phyloP scores from a whole-genome alignment of 2,797 vertebrate genomes.

The Acanthopagrus latus region DNA sequence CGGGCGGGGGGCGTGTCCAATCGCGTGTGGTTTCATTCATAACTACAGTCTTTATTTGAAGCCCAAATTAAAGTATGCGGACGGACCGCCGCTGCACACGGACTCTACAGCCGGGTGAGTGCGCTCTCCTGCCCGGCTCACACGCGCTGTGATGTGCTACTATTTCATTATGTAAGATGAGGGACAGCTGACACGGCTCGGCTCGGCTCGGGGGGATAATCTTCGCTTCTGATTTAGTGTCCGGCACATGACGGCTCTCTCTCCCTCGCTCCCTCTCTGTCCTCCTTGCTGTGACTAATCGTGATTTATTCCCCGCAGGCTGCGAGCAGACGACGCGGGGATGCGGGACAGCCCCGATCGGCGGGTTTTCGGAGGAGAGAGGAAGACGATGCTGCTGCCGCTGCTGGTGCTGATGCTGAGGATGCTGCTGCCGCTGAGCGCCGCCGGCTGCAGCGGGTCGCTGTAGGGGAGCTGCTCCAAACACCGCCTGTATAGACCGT shows the following conservation, averaged over 20 bases:
- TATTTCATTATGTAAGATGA: conserved; percentile 65
- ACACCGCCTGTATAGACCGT: conserved; percentile 67
- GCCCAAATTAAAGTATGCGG: conserved; percentile 78
- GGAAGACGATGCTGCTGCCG: conserved; percentile 62
- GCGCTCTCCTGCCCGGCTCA: neutral
- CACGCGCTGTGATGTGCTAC: conserved; percentile 32
- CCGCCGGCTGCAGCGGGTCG: conserved; percentile 67
- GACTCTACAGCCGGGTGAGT: conserved; percentile 70
- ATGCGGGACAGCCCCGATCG: conserved; percentile 70
- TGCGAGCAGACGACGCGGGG: conserved; percentile 55
- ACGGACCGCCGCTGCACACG: conserved; percentile 57
- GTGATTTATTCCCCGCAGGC: conserved; percentile 63
- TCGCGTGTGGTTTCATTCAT: conserved; percentile 84
- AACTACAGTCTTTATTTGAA: conserved; percentile 77
- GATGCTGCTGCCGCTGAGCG: conserved; percentile 57
- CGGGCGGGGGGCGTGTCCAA: conserved; percentile 81
- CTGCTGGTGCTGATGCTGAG: conserved; percentile 29
- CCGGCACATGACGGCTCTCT: conserved; percentile 6
- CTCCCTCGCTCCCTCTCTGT: neutral
- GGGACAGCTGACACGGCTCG: conserved; percentile 33
- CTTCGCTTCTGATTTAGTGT: conserved; percentile 29
- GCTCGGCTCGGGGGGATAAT: conserved; percentile 19
- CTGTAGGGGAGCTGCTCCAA: conserved; percentile 65
- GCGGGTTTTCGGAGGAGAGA: conserved; percentile 54
- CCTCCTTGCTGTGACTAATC: conserved; percentile 23